Evolutionary conservation across 2,888 invertebrate species (phyloP), one percentile per base, ranked within the genome.

Genomic region (Bruchidius siliquastri): DNA sequence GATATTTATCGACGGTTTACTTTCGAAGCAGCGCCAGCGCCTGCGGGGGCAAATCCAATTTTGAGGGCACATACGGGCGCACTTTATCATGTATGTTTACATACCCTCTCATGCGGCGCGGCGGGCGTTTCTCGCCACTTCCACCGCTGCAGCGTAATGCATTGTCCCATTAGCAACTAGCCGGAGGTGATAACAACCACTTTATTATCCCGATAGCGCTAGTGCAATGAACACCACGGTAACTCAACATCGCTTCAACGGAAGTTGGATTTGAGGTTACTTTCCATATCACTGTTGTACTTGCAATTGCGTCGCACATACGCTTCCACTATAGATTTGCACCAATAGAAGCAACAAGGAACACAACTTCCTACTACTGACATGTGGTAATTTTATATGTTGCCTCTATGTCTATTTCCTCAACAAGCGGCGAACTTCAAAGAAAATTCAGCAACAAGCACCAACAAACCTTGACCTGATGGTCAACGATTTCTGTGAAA

Each of bases 141-240:
- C 21, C 2, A 32, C 71, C 4, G 26, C 32, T 20, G 21, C 21
- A 79, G 79, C 78, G 75, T 81, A 82, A 82, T 82, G 82, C 82
- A 82, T 82, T 82, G 82, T 82, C 81, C 82, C 80, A 80, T 83
- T 82, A 82, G 82, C 81, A 81, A 82, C 83, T 82, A 82, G 81
- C 80, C 82, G 82, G 83, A 83, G 82, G 82, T 83, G 83, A 83
- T 83, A 83, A 83, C 82, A 83, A 80, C 80, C 81, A 82, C 81
- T 83, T 83, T 82, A 82, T 83, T 83, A 82, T 80, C 75, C 79
- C 78, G 80, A 82, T 80, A 80, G 79, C 77, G 49, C 49, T 49
- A 76, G 74, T 75, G 77, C 69, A 80, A 83, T 82, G 82, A 79
- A 81, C 79, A 79, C 77, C 74, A 72, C 67, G 72, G 73, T 71